Conservation (phyloP, 2,113 vertebrate species). For the Amia ocellicauda region DNA sequence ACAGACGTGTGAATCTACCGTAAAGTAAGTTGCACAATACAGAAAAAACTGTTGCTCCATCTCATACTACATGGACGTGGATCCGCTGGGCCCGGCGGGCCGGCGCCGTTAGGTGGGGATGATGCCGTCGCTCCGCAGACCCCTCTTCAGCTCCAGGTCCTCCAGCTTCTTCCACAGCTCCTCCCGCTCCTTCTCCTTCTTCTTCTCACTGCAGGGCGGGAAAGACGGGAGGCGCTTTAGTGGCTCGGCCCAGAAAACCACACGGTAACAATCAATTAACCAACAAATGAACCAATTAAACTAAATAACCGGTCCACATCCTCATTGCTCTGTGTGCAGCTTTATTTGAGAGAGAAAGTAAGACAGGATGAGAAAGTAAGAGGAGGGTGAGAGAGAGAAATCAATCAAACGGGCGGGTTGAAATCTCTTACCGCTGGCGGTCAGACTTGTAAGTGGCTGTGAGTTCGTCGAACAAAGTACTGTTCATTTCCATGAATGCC, state of each 20-base stretch:
- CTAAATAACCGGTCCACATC: no score
- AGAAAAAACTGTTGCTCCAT: slow-evolving; percentile 82
- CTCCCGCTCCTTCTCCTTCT: slow-evolving; percentile 97
- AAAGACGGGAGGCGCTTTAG: not conserved
- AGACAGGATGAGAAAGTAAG: not conserved
- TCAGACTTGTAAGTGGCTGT: slow-evolving; percentile 99
- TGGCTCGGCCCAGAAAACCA: not conserved
- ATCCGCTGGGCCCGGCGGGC: slow-evolving; percentile 66
- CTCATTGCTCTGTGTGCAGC: not conserved
- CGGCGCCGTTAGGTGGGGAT: slow-evolving; percentile 92
- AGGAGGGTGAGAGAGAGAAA: not conserved
- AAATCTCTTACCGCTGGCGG: slow-evolving; percentile 88
- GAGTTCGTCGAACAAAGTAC: slow-evolving; percentile 97
- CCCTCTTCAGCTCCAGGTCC: slow-evolving; percentile 97
- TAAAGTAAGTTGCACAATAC: slow-evolving; percentile 97
- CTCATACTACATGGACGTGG: slow-evolving; percentile 80
- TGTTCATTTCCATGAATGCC: slow-evolving; percentile 99
- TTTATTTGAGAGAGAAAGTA: not conserved
- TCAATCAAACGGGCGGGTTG: no score
- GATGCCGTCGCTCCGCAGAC: slow-evolving; percentile 92
- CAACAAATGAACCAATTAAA: no score
- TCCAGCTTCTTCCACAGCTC: slow-evolving; percentile 98
- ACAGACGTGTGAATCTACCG: slow-evolving; percentile 97
- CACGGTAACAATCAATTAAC: no score
- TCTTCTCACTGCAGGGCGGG: slow-evolving; percentile 82